A percentile compares a stretch with the other conserved stretches of the same genome.
phyloP scores from a whole-genome alignment of 2,888 invertebrate genomes.

The Sipunculus nudus region DNA sequence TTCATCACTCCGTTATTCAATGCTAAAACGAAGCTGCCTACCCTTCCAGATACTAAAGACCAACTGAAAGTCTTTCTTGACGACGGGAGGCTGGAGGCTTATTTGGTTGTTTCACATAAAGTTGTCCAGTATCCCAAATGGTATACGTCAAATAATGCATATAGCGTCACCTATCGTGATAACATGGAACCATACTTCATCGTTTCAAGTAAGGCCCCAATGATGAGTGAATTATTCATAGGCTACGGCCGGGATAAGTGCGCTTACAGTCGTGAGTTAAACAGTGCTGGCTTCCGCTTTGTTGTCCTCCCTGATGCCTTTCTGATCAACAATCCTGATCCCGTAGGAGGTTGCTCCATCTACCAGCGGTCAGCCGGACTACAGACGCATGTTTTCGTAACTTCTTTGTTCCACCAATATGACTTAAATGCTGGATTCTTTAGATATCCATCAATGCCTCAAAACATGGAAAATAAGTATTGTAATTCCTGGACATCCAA shows the following conservation, averaged over 20 bases:
- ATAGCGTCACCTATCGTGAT: slow-evolving; percentile 7
- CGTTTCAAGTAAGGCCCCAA: slow-evolving; percentile 3
- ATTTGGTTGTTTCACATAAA: slow-evolving; percentile 5
- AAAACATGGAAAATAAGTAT: too few relatives aligned
- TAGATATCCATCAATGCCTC: too few relatives aligned
- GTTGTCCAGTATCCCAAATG: slow-evolving; percentile 15
- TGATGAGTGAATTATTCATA: slow-evolving; percentile 12
- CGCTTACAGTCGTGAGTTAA: slow-evolving; percentile 21
- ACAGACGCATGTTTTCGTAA: slow-evolving; percentile 8
- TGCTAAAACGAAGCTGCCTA: not conserved
- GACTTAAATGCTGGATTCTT: too few relatives aligned
- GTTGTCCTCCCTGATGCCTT: slow-evolving; percentile 13
- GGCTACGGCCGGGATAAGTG: slow-evolving; percentile 31
- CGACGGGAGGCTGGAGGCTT: slow-evolving; percentile 6
- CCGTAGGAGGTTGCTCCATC: not conserved
- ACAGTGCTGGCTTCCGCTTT: slow-evolving; percentile 11
- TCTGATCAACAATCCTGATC: slow-evolving; percentile 13
- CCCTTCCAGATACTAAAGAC: slow-evolving; percentile 5
- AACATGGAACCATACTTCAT: slow-evolving; percentile 30
- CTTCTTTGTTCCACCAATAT: too few relatives aligned
- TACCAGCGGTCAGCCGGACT: not conserved
- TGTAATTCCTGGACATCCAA: too few relatives aligned
- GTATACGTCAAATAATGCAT: slow-evolving; percentile 4
- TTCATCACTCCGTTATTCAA: slow-evolving; percentile 16
- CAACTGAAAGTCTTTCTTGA: not conserved